phyloP scores from a whole-genome alignment of 2,888 invertebrate genomes.

The Lymantria dispar region DNA sequence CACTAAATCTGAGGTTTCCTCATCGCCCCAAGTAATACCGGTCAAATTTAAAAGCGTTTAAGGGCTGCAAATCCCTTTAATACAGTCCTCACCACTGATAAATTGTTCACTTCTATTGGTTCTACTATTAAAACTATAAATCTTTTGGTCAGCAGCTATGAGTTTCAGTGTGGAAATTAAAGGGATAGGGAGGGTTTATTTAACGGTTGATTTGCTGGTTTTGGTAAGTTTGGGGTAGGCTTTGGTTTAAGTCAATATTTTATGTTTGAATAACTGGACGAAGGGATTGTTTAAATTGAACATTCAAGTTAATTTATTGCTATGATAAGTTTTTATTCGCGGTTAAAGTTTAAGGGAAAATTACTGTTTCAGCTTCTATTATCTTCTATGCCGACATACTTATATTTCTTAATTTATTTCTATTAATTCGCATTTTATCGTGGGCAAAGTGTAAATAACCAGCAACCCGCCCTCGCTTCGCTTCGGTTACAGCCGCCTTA shows the following conservation, averaged over 20 bases:
- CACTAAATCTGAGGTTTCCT: constrained; percentile 3
- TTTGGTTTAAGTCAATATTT: constrained; percentile 5
- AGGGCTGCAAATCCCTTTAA: constrained; percentile 54
- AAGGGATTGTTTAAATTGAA: not conserved
- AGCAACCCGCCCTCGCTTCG: no score
- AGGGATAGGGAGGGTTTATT: constrained; percentile 36
- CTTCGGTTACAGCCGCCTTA: no score
- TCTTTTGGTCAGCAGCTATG: constrained; percentile 48
- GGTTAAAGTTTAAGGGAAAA: no score
- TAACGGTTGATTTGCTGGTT: constrained; percentile 27
- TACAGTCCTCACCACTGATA: constrained; percentile 55
- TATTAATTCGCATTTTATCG: no score
- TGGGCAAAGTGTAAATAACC: no score
- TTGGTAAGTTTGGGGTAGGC: constrained; percentile 15
- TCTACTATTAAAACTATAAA: constrained; percentile 75
- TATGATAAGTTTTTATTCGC: not conserved
- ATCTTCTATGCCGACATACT: no score
- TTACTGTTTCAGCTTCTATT: no score
- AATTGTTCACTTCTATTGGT: constrained; percentile 59
- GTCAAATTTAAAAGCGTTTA: constrained; percentile 51
- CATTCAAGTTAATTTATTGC: not conserved
- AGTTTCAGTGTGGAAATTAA: constrained; percentile 44
- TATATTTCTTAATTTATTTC: no score
- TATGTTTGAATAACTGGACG: not conserved
- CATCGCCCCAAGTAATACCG: constrained; percentile 12